Evolutionary conservation across 37 sponge, comb jelly and placozoan species (phyloP), one percentile per base, ranked within the genome.

Genomic region (Chondrilla cf. caribensis): DNA sequence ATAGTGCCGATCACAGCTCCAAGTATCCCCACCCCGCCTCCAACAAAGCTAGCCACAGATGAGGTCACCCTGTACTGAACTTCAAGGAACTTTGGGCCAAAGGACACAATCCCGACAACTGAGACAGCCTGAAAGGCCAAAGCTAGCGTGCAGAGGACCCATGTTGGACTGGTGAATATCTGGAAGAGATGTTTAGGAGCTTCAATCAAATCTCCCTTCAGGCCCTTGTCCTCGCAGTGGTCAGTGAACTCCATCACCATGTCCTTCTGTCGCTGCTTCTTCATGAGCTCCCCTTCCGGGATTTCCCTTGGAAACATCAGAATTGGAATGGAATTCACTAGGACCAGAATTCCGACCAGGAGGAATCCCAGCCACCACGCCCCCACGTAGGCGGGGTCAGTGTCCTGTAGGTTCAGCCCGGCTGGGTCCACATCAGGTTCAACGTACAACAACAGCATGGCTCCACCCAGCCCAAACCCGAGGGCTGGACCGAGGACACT

Each of bases 341-440:
- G 38, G 38, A 42, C 41, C 44, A 62, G 6, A 24, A 85, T 42
- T 15, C 82, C 79, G 14, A 38, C 31, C 43, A 94, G 2, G 17
- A 96, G 44, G 58, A 93, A 96, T 14, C 93, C 90, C 0, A 93
- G 62, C 97, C 97, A 96, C 97, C 97, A 96, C 2, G 90, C 94
- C 11, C 97, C 97, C 22, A 96, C 91, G 83, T 85, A 96, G 3
- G 84, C 87, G 14, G 90, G 86, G 79, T 93, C 85, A 72, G 77
- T 81, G 15, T 71, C 42, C 29, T 28, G 51, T 35, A 93, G 66
- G 11, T 47, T 47, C 11, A 47, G 51, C 11, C 6, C 51, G 8
- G 62, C 54, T 26, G 91, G 88, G 0, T 80, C 54, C 31, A 41
- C 72, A 31, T 67, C 73, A 0, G 93, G 94, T 39, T 89, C 89